These are phyloP conservation scores for Onthophagus taurus DNA, from an alignment of 1,140 invertebrate genomes.

Conservation along the genomic window DNA sequence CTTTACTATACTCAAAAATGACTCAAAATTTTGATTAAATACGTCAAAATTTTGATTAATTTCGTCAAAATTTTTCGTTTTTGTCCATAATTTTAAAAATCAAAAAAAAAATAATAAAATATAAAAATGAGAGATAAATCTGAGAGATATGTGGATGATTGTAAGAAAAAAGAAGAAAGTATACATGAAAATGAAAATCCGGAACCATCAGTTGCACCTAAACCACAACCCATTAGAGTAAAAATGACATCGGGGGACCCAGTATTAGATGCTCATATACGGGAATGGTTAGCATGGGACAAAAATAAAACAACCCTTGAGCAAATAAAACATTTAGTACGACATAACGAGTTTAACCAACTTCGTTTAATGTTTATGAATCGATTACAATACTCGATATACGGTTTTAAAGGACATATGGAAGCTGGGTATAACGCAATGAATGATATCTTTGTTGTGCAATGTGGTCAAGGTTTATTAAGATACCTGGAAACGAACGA, in stretches of 20 bases:
- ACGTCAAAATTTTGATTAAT: too few relatives aligned
- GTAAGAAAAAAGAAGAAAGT: too few relatives aligned
- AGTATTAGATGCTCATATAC: constrained; percentile 46
- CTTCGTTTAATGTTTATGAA: constrained; percentile 51
- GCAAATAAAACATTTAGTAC: constrained; percentile 46
- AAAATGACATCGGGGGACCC: constrained; percentile 12
- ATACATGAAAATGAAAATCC: too few relatives aligned
- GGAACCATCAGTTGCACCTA: too few relatives aligned
- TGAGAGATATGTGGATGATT: too few relatives aligned
- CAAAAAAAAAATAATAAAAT: too few relatives aligned
- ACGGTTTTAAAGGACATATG: constrained; percentile 86
- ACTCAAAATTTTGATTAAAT: too few relatives aligned
- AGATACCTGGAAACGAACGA: constrained; percentile 60
- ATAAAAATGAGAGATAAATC: too few relatives aligned
- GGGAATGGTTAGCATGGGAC: constrained; percentile 57
- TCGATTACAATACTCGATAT: constrained; percentile 53
- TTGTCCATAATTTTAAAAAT: too few relatives aligned
- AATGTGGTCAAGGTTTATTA: constrained; percentile 88
- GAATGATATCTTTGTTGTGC: constrained; percentile 96
- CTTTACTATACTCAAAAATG: too few relatives aligned
- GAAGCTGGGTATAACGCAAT: constrained; percentile 85
- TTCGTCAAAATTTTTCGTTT: too few relatives aligned
- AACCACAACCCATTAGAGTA: too few relatives aligned
- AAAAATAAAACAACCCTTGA: constrained; percentile 33
- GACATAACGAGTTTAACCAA: constrained; percentile 40